phyloP scores from a whole-genome alignment of 1,140 invertebrate genomes.

The Pseudobourletiella spinata region DNA sequence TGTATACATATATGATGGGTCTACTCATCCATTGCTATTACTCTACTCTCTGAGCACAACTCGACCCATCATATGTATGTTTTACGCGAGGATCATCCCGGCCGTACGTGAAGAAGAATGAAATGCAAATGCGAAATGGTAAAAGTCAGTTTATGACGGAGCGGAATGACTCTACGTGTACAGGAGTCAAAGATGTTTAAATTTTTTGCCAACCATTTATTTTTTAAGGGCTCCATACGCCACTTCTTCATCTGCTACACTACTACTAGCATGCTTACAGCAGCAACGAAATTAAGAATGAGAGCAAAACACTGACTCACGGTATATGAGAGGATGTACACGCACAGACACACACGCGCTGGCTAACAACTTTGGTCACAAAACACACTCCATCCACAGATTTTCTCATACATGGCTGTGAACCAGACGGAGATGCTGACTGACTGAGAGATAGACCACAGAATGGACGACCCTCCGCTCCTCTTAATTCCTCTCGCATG shows the following conservation, averaged over 20 bases:
- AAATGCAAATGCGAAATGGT: background rate
- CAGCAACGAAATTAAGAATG: background rate
- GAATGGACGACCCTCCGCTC: background rate
- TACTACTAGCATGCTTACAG: too few species aligned
- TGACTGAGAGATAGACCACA: background rate
- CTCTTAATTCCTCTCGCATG: background rate
- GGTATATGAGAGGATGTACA: background rate
- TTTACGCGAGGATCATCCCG: too few species aligned
- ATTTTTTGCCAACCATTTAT: background rate
- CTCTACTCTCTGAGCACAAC: background rate
- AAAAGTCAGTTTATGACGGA: background rate
- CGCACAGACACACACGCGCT: background rate
- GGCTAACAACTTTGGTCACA: too few species aligned
- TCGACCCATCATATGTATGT: too few species aligned
- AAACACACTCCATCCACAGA: too few species aligned
- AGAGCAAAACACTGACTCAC: background rate
- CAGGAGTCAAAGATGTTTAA: background rate
- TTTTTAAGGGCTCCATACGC: background rate
- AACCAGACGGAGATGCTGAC: too few species aligned
- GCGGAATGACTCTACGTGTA: background rate
- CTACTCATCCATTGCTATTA: background rate
- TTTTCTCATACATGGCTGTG: background rate
- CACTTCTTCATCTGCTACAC: too few species aligned
- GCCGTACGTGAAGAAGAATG: background rate
- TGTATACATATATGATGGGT: too few species aligned